Evolutionary conservation across 2,888 invertebrate genomes (phyloP).

Genomic region (Cordilura impudica): DNA sequence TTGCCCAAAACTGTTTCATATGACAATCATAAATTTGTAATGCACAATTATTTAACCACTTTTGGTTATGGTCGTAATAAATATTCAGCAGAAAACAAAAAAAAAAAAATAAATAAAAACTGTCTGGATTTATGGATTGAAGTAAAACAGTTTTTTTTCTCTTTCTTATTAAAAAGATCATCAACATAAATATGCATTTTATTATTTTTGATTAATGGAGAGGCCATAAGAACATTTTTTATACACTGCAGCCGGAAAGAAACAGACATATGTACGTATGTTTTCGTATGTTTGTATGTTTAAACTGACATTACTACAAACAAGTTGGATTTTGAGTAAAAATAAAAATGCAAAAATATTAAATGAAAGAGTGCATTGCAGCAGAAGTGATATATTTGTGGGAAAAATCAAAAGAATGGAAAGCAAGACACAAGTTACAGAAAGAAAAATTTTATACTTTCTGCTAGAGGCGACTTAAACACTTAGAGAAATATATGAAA

Average conservation of each 20-base stretch:
- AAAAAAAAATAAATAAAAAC: constrained; percentile 16
- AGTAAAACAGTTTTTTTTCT: constrained; percentile 20
- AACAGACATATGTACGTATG: neutral
- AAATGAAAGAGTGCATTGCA: constrained; percentile 31
- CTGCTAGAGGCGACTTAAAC: too few relatives aligned
- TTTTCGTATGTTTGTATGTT: neutral
- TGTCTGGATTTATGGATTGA: constrained; percentile 51
- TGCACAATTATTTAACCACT: constrained; percentile 53
- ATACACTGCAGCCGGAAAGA: constrained; percentile 11
- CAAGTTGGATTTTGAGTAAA: constrained; percentile 37
- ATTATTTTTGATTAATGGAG: constrained; percentile 52
- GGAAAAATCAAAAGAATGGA: constrained; percentile 33
- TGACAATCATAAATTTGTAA: constrained; percentile 22
- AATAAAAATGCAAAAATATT: constrained; percentile 52
- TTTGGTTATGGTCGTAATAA: constrained; percentile 38
- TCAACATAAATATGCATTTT: constrained; percentile 33
- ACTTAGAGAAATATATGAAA: too few relatives aligned
- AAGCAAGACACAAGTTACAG: constrained; percentile 1
- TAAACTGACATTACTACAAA: constrained; percentile 34
- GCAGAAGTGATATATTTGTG: constrained; percentile 21
- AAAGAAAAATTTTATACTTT: neutral
- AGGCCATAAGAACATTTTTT: constrained; percentile 25
- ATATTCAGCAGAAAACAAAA: constrained; percentile 24
- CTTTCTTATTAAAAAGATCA: constrained; percentile 27
- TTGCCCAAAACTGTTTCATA: neutral